phyloP scores from a whole-genome alignment of 2,888 invertebrate species.

The Maniola hyperantus region DNA sequence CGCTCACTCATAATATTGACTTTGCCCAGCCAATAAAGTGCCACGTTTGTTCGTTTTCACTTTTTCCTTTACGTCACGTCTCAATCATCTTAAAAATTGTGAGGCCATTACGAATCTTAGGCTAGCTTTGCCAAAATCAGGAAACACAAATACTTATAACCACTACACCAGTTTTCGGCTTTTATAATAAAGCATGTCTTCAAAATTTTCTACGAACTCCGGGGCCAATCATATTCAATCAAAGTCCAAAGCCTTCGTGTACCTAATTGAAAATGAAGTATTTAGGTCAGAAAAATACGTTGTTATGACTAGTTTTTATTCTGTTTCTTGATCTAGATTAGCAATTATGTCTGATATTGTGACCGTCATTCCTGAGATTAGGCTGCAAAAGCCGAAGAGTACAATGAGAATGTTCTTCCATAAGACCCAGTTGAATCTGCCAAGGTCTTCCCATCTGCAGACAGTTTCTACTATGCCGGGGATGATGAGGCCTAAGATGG shows the following conservation, averaged over 20 bases:
- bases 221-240: background rate
- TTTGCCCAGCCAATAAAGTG: no score
- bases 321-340: slow-evolving; percentile 73
- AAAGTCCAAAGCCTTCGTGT: background rate
- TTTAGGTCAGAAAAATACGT: slow-evolving; percentile 12
- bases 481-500: slow-evolving; percentile 88
- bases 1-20: no score
- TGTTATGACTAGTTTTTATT: slow-evolving; percentile 37
- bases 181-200: background rate
- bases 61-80: no score
- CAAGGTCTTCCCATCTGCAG: slow-evolving; percentile 86
- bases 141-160: background rate
- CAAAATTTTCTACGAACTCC: background rate
- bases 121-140: background rate
- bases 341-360: slow-evolving; percentile 64
- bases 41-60: no score
- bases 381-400: slow-evolving; percentile 83
- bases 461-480: slow-evolving; percentile 90
- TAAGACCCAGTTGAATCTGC: slow-evolving; percentile 85
- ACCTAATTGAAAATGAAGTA: slow-evolving; percentile 13
- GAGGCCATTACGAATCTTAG: background rate
- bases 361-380: slow-evolving; percentile 83
- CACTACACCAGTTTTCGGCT: background rate
- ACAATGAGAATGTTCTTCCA: slow-evolving; percentile 85
- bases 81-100: background rate